These are phyloP conservation scores for Neuroscelio doddi DNA, from an alignment of 2,888 invertebrate genomes.

Conservation along the genomic window DNA sequence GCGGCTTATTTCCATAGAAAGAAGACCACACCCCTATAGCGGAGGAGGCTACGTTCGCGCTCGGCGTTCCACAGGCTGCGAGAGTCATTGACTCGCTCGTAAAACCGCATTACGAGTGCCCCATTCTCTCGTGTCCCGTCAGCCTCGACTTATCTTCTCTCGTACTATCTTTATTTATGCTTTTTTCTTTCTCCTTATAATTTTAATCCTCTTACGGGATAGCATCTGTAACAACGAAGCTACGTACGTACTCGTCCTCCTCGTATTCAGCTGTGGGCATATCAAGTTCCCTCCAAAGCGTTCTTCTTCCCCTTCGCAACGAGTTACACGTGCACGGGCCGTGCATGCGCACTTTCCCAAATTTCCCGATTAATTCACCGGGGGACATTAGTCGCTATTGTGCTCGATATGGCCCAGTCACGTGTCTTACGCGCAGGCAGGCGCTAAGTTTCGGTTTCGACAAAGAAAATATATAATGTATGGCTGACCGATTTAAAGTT, in stretches of 20 bases:
- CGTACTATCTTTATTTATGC: slow-evolving; percentile 4
- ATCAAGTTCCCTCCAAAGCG: slow-evolving; percentile 17
- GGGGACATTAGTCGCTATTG: slow-evolving; percentile 41
- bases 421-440: slow-evolving; percentile 34
- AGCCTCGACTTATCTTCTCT: slow-evolving; percentile 46
- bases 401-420: slow-evolving; percentile 29
- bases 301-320: slow-evolving; percentile 5
- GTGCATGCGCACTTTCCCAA: slow-evolving; percentile 33
- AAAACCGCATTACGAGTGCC: slow-evolving; percentile 49
- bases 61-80: background rate
- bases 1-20: slow-evolving; percentile 58
- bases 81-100: slow-evolving; percentile 59
- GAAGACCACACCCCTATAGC: slow-evolving; percentile 53
- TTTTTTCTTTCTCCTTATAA: slow-evolving; percentile 44
- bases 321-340: slow-evolving; percentile 13
- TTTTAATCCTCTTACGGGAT: slow-evolving; percentile 56
- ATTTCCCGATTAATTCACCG: slow-evolving; percentile 48
- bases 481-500: no score
- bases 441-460: no score
- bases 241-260: slow-evolving; percentile 58
- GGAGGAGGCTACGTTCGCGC: slow-evolving; percentile 39
- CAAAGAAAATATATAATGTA: no score
- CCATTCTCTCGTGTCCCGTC: slow-evolving; percentile 35
- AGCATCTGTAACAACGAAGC: slow-evolving; percentile 53
- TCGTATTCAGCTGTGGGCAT: no score